Conservation (phyloP, 2,797 vertebrate genomes). For the Onychomys torridus region DNA sequence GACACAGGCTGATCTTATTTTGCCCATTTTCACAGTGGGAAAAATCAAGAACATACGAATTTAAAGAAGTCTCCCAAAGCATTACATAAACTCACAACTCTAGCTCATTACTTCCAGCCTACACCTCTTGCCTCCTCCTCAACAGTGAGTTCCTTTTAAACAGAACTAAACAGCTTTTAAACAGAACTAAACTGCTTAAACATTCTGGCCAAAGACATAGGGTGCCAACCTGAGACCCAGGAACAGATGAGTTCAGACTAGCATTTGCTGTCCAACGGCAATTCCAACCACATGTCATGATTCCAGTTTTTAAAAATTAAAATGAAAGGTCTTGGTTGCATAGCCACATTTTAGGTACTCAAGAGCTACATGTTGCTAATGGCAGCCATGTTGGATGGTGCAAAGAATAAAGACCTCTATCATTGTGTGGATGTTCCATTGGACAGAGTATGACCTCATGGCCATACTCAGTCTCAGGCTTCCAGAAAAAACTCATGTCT, state of each 20-base stretch:
- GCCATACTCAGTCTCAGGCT: neutral
- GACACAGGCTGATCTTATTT: neutral
- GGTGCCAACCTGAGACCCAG: neutral
- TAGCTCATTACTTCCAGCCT: neutral
- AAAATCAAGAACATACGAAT: conserved; percentile 23
- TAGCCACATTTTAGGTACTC: neutral
- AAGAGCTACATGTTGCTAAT: neutral
- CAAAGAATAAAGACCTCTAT: neutral
- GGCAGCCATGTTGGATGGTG: neutral
- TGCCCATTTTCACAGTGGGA: conserved; percentile 24
- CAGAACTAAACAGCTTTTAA: neutral
- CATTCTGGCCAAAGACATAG: neutral
- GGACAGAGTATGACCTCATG: neutral
- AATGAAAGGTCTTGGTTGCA: neutral
- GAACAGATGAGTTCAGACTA: conserved; percentile 4
- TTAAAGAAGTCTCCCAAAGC: conserved; percentile 39
- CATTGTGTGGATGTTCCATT: neutral
- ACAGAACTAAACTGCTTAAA: conserved; percentile 18
- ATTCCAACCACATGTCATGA: neutral
- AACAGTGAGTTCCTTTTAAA: conserved; percentile 36
- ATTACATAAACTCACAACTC: neutral
- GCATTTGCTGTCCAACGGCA: neutral
- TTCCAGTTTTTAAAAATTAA: neutral
- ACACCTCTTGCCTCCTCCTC: neutral
- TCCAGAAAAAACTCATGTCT: neutral